phyloP scores from a whole-genome alignment of 2,888 invertebrate species.

The Philereme transversata region DNA sequence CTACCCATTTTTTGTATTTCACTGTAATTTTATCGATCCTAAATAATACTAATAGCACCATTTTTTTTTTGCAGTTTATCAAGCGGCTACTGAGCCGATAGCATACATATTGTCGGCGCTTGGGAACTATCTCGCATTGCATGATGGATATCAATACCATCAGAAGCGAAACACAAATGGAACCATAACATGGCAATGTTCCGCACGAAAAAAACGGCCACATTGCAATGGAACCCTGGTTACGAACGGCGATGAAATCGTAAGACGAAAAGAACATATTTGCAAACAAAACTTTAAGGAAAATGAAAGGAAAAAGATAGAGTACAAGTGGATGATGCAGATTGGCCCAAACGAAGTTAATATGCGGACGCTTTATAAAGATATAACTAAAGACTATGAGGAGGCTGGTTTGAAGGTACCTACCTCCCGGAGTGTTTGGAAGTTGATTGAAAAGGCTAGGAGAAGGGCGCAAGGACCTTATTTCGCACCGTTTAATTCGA shows the following conservation, averaged over 20 bases:
- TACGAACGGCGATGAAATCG: not conserved
- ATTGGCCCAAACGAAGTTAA: not conserved
- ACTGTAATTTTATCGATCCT: no score
- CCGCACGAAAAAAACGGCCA: not conserved
- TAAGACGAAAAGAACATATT: not conserved
- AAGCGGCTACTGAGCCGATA: not conserved
- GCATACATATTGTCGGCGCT: slow-evolving; percentile 1
- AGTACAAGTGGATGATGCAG: slow-evolving; percentile 6
- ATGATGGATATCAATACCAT: slow-evolving; percentile 7
- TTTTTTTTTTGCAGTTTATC: not conserved
- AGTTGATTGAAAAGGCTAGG: not conserved
- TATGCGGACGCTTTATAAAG: not conserved
- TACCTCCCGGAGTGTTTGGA: not conserved
- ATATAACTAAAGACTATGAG: slow-evolving; percentile 4
- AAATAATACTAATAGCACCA: not conserved
- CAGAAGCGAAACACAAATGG: not conserved
- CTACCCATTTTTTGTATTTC: not conserved
- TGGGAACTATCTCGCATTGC: not conserved
- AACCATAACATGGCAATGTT: slow-evolving; percentile 2
- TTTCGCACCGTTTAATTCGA: not conserved
- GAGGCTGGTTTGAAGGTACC: slow-evolving; percentile 2
- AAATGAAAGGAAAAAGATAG: slow-evolving; percentile 3
- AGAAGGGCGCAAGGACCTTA: not conserved
- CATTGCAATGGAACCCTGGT: slow-evolving; percentile 2
- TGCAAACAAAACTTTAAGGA: slow-evolving; percentile 2